Percentiles rank a stretch among this genome's conserved stretches.
These are phyloP conservation scores for Aphaenogaster rudis DNA, from an alignment of 1,140 invertebrate species.

Conservation along the genomic window DNA sequence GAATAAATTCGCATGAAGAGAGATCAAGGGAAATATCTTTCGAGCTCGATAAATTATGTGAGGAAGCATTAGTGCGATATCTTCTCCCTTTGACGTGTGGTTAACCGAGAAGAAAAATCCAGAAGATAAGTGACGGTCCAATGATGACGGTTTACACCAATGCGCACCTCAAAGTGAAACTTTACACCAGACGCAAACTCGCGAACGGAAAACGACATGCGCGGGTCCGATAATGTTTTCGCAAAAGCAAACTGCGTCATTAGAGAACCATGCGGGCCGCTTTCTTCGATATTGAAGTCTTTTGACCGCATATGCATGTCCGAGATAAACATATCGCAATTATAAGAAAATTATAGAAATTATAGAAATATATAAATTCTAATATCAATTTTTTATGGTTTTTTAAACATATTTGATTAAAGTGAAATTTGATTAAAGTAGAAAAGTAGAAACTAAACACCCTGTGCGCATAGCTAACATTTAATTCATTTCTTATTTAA, in stretches of 20 bases:
- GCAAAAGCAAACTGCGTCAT: conserved; percentile 43
- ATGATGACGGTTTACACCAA: conserved; percentile 56
- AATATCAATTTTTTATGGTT: conserved; percentile 13
- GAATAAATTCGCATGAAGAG: conserved; percentile 16
- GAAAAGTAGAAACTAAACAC: not conserved
- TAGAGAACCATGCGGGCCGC: conserved; percentile 68
- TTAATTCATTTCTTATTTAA: not conserved
- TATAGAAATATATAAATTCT: not conserved
- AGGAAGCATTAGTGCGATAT: conserved; percentile 2
- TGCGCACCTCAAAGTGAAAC: conserved; percentile 64
- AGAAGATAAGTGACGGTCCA: conserved; percentile 24
- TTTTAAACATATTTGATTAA: not conserved
- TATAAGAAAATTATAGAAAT: conserved; percentile 3
- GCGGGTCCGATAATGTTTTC: conserved; percentile 32
- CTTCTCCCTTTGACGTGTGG: conserved; percentile 54
- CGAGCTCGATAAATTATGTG: conserved; percentile 18
- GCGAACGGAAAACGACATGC: conserved; percentile 59
- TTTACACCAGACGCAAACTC: conserved; percentile 65
- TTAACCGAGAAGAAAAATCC: conserved; percentile 65
- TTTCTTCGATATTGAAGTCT: conserved; percentile 53
- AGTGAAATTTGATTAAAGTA: not conserved
- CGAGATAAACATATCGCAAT: not conserved
- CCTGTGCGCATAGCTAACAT: not conserved
- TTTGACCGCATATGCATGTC: not conserved
- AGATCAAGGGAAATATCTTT: not conserved